Evolutionary conservation across 2,113 vertebrate species (phyloP), one percentile per base, ranked within the genome.

Genomic region (Zosterops pallidus): DNA sequence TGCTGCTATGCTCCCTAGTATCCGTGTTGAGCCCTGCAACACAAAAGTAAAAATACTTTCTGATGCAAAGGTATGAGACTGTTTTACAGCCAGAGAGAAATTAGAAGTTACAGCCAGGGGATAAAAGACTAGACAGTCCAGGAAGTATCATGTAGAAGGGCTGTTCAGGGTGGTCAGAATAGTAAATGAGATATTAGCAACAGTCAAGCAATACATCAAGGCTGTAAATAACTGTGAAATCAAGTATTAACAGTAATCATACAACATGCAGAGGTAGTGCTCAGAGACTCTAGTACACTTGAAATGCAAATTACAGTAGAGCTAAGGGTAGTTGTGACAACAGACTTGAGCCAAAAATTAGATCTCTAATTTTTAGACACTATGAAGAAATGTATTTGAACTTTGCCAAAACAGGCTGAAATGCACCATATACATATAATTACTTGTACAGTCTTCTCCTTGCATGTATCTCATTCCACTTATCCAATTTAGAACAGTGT

Each of bases 151-250:
- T 18, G 50, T 63, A 77, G 85, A 92, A 85, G 24, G 70, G 84
- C 46, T 93, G 50, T 74, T 95, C 71, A 74, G 77, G 75, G 75
- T 90, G 71, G 90, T 81, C 78, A 96, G 92, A 95, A 95, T 16
- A 91, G 63, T 59, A 95, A 95, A 86, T 89, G 80, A 92, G 69
- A 47, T 50, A 94, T 37, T 80, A 93, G 37, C 55, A 92, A 71
- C 79, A 92, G 82, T 85, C 87, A 87, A 91, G 39, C 63, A 94
- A 92, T 83, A 86, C 50, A 88, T 74, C 55, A 94, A 89, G 56
- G 52, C 47, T 89, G 93, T 80, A 96, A 93, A 88, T 96, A 96
- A 93, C 88, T 90, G 71, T 55, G 71, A 95, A 94, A 95, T 88
- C 75, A 80, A 69, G 64, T 95, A 96, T 74, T 92, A 95, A 81